Evolutionary conservation across 2,888 invertebrate genomes (phyloP), one percentile per base, ranked within the genome.

Genomic region (Palloptera scutellata): DNA sequence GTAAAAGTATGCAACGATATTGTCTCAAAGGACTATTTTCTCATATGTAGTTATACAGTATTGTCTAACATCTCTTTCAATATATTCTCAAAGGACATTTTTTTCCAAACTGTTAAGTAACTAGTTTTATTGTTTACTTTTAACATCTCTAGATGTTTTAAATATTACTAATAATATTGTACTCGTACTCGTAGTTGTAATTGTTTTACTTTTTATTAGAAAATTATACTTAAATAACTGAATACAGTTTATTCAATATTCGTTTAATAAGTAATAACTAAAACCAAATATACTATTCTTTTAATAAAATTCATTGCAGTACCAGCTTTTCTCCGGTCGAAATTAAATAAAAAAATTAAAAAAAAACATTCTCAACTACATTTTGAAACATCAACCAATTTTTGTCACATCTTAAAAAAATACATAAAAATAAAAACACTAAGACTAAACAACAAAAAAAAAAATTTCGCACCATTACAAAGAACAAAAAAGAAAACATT

Each of bases 291-390:
- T 57, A 48, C 63, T 17, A 55, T 84, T 81, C 86, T 85, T 83
- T 67, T 71, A 72, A 73, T 71, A 87, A 86, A 86, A 53, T 77
- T 77, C 81, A 86, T 89, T 89, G 83, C 89, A 89, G 89, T 88
- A 88, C 85, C 89, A 89, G 87, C 88, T 89, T 86, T 88, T 89
- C 87, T 87, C 88, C 86, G 88, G 89, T 86, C 88, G 88, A 87
- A 86, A 87, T 81, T 89, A 89, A 87, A 79, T 61, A 76, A 64
- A 13, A 30, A 60, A 70, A 73, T 68, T 72, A 64, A 30, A 2
- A 30, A 30, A 30, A 30, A 30, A 30, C 30, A 30, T 30, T 58
- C 52, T 13, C 30, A n/a, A 42, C 40, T 43, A 20, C 15, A 61
- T 43, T n/a, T 54, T 55, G 15, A 59, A 54, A 59, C 45, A 20